Percentiles rank a stretch among this genome's conserved stretches.
phyloP scores from a whole-genome alignment of 2,888 invertebrate species.

The Plutella xylostella region DNA sequence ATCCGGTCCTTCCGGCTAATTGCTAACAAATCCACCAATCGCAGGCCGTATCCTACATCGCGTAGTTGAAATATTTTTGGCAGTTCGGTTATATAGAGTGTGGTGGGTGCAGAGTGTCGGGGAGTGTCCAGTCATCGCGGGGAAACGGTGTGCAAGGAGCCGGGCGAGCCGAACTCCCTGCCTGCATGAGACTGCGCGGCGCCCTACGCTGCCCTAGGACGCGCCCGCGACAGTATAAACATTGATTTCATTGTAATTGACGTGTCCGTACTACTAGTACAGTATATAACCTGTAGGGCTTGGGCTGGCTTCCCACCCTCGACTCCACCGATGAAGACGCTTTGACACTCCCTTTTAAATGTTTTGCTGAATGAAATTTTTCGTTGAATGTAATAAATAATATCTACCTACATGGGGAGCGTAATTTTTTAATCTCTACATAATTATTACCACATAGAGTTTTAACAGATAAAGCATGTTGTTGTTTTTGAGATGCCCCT shows the following conservation, averaged over 20 bases:
- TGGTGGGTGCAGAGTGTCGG: neutral
- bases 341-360: slow-evolving; percentile 1
- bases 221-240: neutral
- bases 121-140: slow-evolving; percentile 6
- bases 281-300: neutral
- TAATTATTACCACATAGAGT: too few relatives aligned
- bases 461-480: too few relatives aligned
- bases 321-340: slow-evolving; percentile 1
- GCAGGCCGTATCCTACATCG: slow-evolving; percentile 1
- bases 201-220: neutral
- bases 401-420: too few relatives aligned
- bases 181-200: neutral
- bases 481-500: too few relatives aligned
- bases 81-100: neutral
- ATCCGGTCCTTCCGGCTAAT: neutral
- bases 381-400: too few relatives aligned
- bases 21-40: neutral
- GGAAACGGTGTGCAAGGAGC: neutral
- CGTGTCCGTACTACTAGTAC: neutral
- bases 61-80: neutral
- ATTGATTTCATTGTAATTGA: neutral
- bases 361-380: neutral
- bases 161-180: neutral
- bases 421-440: too few relatives aligned
- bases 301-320: neutral